Evolutionary conservation across 2,797 vertebrate genomes (phyloP).

Genomic region (Rhincodon typus): DNA sequence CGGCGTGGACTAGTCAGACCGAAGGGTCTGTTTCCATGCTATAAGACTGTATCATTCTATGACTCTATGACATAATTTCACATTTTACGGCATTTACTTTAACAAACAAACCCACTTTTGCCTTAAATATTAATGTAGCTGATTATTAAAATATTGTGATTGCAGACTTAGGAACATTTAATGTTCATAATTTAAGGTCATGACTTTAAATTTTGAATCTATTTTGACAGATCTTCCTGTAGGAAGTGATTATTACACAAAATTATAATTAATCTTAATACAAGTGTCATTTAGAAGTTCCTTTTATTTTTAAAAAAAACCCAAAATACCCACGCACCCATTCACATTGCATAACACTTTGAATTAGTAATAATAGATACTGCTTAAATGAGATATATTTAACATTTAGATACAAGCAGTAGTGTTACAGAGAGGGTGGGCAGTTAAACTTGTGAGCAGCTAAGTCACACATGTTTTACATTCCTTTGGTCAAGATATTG

Average conservation of each 20-base stretch:
- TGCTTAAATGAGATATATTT: neutral
- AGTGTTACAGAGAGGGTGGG: neutral
- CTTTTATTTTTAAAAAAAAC: neutral
- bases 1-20: too few relatives aligned
- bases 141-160: neutral
- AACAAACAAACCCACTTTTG: too few relatives aligned
- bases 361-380: neutral
- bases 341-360: too few relatives aligned
- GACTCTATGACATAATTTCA: too few relatives aligned
- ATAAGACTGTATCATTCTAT: too few relatives aligned
- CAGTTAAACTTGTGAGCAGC: neutral
- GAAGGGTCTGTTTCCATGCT: too few relatives aligned
- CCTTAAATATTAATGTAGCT: neutral
- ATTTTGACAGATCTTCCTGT: constrained; percentile 70
- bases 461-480: neutral
- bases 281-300: too few relatives aligned
- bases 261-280: too few relatives aligned
- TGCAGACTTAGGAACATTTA: neutral
- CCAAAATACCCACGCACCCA: too few relatives aligned
- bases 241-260: too few relatives aligned
- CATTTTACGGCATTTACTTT: too few relatives aligned
- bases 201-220: constrained; percentile 17
- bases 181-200: neutral
- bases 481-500: neutral
- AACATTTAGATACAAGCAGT: neutral